Conservation (phyloP, 2,113 vertebrate species). For the Psettodes erumei region DNA sequence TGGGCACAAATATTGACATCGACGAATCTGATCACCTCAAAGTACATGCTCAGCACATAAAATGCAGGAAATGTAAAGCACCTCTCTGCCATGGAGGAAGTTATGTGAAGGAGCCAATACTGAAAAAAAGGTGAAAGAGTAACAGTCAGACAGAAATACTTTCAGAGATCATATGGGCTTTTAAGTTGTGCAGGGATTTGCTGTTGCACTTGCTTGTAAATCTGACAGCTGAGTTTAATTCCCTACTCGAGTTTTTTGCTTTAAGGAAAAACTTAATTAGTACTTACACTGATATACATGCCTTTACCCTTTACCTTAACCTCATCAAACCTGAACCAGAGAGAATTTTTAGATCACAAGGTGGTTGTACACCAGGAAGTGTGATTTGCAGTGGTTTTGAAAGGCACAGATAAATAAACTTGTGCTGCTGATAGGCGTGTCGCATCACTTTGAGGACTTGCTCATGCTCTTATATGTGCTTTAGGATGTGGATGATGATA, state of each 20-base stretch:
- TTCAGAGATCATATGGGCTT: neutral
- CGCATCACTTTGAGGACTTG: neutral
- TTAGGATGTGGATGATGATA: neutral
- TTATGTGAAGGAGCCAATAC: conserved; percentile 8
- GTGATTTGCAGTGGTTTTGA: neutral
- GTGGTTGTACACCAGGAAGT: neutral
- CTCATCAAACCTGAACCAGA: neutral
- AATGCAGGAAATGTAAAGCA: conserved; percentile 9
- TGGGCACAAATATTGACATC: neutral
- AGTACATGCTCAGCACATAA: neutral
- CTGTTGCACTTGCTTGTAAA: conserved; percentile 21
- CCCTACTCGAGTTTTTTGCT: conserved; percentile 6
- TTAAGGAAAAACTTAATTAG: conserved; percentile 20
- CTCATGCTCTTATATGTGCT: neutral
- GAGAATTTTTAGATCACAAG: neutral
- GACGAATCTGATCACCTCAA: conserved; percentile 7
- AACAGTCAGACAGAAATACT: conserved; percentile 34
- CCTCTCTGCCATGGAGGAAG: conserved; percentile 2
- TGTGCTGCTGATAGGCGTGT: neutral
- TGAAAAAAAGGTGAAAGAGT: conserved; percentile 10
- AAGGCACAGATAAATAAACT: neutral
- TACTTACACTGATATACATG: conserved; percentile 26
- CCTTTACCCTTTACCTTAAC: neutral
- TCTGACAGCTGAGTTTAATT: conserved; percentile 39
- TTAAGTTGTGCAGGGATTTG: conserved; percentile 25